Conservation (phyloP, 2,797 vertebrate genomes). For the Helostoma temminkii region DNA sequence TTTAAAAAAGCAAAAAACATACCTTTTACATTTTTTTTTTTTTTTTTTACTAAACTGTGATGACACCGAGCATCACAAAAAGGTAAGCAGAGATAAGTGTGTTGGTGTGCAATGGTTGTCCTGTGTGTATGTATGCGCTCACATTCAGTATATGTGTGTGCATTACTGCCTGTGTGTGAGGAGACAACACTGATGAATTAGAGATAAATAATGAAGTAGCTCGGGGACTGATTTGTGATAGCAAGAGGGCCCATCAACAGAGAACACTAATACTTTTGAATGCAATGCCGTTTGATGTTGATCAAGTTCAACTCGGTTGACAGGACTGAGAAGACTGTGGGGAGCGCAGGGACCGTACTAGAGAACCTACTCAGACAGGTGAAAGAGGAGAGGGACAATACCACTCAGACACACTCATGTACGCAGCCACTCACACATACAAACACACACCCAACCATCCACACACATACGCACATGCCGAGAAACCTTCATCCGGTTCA, state of each 20-base stretch:
- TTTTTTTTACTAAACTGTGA: constrained; percentile 54
- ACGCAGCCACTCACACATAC: constrained; percentile 61
- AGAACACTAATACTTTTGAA: constrained; percentile 87
- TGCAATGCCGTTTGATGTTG: constrained; percentile 86
- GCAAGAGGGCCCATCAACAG: constrained; percentile 85
- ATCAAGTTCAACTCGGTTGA: constrained; percentile 86
- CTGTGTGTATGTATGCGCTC: constrained; percentile 50
- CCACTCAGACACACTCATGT: constrained; percentile 77
- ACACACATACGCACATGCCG: constrained; percentile 28
- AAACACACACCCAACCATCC: constrained; percentile 48
- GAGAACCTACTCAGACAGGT: constrained; percentile 86
- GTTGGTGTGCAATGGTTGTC: constrained; percentile 61
- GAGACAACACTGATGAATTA: constrained; percentile 86
- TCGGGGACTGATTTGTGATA: constrained; percentile 85
- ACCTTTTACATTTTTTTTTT: background rate
- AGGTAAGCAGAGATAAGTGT: constrained; percentile 72
- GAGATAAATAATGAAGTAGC: constrained; percentile 86
- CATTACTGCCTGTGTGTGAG: constrained; percentile 74
- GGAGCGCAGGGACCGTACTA: constrained; percentile 80
- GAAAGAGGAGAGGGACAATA: constrained; percentile 85
- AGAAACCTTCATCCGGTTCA: constrained; percentile 53
- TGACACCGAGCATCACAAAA: constrained; percentile 56
- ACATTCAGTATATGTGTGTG: constrained; percentile 69
- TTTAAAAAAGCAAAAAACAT: constrained; percentile 9
- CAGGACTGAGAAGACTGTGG: constrained; percentile 84